Evolutionary conservation across 2,113 vertebrate species (phyloP).

Genomic region (Microtus ochrogaster): DNA sequence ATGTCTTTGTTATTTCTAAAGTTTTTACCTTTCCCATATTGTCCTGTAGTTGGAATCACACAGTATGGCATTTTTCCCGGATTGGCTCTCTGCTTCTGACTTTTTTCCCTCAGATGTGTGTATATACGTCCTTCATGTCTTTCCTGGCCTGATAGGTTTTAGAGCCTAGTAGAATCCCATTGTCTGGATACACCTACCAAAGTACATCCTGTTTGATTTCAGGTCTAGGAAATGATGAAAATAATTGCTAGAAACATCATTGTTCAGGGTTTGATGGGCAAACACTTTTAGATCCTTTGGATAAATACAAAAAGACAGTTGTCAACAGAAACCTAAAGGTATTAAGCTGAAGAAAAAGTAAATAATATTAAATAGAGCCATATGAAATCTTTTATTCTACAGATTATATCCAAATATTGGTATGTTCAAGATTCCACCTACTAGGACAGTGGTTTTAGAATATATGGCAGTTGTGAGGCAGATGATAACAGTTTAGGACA

Average conservation of each 20-base stretch:
- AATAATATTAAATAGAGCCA: not conserved
- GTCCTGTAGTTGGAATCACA: no score
- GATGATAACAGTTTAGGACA: not conserved
- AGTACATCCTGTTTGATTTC: not conserved
- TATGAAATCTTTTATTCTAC: slow-evolving; percentile 16
- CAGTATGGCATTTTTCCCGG: no score
- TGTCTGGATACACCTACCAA: not conserved
- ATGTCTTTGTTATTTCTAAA: no score
- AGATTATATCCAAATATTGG: not conserved
- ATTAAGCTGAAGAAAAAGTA: slow-evolving; percentile 16
- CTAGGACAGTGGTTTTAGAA: not conserved
- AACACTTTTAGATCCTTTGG: not conserved
- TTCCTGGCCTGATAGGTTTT: no score
- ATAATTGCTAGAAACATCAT: not conserved
- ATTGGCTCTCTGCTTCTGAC: no score
- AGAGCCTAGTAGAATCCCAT: not conserved
- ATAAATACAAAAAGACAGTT: not conserved
- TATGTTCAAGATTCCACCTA: not conserved
- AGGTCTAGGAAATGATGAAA: not conserved
- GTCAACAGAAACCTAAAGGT: not conserved
- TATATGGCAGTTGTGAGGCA: not conserved
- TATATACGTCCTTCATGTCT: no score
- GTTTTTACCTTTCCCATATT: no score
- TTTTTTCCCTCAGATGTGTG: no score
- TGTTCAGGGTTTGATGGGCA: not conserved